Base-by-base conservation (phyloP, 2,113 vertebrate genomes). In the Petromus typicus region DNA sequence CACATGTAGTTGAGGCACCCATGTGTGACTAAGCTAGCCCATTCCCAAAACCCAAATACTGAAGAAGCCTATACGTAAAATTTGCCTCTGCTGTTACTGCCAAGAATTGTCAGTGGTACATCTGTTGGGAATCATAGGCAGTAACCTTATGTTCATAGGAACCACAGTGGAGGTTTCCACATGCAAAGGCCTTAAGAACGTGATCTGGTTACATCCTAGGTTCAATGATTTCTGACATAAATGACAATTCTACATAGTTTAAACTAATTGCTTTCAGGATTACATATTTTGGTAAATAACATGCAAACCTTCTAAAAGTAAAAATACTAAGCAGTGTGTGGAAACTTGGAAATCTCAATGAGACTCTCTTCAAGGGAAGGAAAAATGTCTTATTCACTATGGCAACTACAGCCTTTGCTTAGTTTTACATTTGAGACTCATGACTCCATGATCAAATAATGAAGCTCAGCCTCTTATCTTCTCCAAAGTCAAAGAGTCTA, bases 301-400 rank as follows among this genome's bases (percentile, higher is more conserved):
- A 89, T 13, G 4, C 9, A 73, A 85, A 54, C 13, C 30, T 91
- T 51, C 95, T 90, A 56, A 89, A 96, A 89, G 32, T 51, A 66
- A 82, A 84, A 82, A 7, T 40, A 37, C 6, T 27, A 25, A 9
- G 22, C 27, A 66, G 27, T 37, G 32, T 89, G 45, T 25, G 2
- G 12, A 5, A 81, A 27, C 43, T 61, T 45, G 18, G n/a, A 56
- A 79, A 22, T 11, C 40, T 90, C 61, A 83, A 54, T 61, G 40
- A 59, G 27, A 64, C 43, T 8, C 59, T 73, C 71, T 51, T 37
- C 1, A 14, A 88, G 76, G 30, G 61, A 40, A 56, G 34, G 54
- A 34, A 86, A 69, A 69, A 76, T 1, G 4, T 64, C 51, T 9
- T 0, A 45, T 30, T 57, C 75, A 54, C 12, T 2, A 20, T 10